A percentile compares a stretch with the other conserved stretches of the same genome.
These are phyloP conservation scores for Apus apus DNA, from an alignment of 2,113 vertebrate species.

Conservation along the genomic window DNA sequence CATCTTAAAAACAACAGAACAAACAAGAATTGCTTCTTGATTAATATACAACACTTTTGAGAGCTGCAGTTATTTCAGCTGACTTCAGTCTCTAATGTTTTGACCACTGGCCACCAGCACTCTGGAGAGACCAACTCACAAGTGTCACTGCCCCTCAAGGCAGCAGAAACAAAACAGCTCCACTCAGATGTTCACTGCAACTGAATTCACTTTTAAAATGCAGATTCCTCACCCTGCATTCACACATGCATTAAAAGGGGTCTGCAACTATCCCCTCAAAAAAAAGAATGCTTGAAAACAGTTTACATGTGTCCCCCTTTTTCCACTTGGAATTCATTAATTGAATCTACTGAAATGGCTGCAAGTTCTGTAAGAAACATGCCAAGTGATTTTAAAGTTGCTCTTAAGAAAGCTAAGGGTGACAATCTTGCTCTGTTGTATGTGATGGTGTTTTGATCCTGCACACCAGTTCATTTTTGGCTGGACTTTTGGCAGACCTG, in stretches of 20 bases:
- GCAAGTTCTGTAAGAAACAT: neutral
- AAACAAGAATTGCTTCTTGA: neutral
- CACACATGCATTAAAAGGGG: rapidly evolving
- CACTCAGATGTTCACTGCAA: neutral
- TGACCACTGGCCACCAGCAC: neutral
- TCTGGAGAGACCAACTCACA: neutral
- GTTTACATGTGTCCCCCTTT: neutral
- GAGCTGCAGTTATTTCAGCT: neutral
- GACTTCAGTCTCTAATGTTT: neutral
- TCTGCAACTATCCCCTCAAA: neutral
- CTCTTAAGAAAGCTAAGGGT: neutral
- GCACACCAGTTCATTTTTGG: neutral
- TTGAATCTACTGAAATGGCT: neutral
- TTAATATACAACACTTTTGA: neutral
- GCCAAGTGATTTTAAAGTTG: neutral
- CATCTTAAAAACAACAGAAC: neutral
- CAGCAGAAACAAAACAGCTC: neutral
- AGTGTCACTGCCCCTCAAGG: neutral
- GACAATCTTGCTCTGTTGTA: neutral
- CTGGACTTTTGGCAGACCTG: neutral
- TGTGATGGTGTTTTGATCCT: neutral
- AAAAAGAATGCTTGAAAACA: neutral
- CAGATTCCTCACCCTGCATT: neutral
- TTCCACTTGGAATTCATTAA: neutral
- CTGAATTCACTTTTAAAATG: neutral